Conservation (phyloP, 2,797 vertebrate species). For the Gallirallus australis region DNA sequence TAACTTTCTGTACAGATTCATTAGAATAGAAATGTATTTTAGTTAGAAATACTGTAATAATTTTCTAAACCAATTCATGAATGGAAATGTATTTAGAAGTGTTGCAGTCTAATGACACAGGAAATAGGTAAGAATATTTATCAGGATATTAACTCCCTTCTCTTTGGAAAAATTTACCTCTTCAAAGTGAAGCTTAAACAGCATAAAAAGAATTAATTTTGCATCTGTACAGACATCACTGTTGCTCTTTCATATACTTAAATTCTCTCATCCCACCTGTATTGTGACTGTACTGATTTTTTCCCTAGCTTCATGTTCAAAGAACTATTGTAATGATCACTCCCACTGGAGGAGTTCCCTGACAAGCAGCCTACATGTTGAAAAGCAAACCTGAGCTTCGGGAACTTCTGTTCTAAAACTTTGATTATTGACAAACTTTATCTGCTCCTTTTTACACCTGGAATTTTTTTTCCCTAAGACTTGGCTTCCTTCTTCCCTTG, state of each 20-base stretch:
- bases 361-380: background rate
- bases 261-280: background rate
- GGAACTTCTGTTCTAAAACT: background rate
- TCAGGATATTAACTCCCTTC: background rate
- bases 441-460: background rate
- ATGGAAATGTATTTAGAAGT: background rate
- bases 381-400: background rate
- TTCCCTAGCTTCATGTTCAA: background rate
- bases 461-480: background rate
- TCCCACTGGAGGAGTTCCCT: background rate
- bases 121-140: background rate
- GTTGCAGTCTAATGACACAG: background rate
- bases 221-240: rapidly evolving
- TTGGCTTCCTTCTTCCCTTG: background rate
- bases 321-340: background rate
- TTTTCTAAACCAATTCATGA: background rate
- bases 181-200: background rate
- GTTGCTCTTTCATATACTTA: background rate
- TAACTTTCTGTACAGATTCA: background rate
- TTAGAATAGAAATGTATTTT: background rate
- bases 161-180: background rate
- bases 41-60: background rate
- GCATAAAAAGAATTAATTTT: background rate
- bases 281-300: background rate
- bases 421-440: background rate